phyloP scores from a whole-genome alignment of 2,113 vertebrate species.

The Heliornis fulica region DNA sequence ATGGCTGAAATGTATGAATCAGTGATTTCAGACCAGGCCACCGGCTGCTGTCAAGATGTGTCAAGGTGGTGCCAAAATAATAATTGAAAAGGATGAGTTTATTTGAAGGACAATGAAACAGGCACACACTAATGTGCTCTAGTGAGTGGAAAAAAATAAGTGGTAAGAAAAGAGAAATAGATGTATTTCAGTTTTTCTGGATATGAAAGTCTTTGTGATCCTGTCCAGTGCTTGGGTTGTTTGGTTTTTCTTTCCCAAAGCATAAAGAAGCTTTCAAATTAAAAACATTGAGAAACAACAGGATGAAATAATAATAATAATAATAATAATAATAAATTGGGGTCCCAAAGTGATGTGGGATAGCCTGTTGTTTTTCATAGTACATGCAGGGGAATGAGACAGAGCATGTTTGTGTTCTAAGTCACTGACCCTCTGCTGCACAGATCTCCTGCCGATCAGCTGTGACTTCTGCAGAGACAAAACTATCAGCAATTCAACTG shows the following conservation, averaged over 20 bases:
- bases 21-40: neutral
- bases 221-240: neutral
- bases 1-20: neutral
- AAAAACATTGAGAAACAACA: neutral
- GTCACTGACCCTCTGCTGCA: neutral
- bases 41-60: neutral
- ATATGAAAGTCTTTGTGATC: neutral
- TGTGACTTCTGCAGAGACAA: neutral
- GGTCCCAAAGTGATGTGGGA: neutral
- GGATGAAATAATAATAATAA: neutral
- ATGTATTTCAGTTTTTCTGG: neutral
- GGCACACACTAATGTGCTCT: rapidly evolving
- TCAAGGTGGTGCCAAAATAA: neutral
- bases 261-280: neutral
- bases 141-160: neutral
- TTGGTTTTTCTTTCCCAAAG: neutral
- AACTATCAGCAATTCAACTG: neutral
- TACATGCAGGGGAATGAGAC: neutral
- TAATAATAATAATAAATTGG: neutral
- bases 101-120: neutral
- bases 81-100: neutral
- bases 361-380: neutral
- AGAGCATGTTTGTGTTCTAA: neutral
- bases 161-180: neutral
- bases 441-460: neutral